Percentiles rank a stretch among this genome's conserved stretches.
phyloP scores from a whole-genome alignment of 1,140 invertebrate species.

The Apis florea region DNA sequence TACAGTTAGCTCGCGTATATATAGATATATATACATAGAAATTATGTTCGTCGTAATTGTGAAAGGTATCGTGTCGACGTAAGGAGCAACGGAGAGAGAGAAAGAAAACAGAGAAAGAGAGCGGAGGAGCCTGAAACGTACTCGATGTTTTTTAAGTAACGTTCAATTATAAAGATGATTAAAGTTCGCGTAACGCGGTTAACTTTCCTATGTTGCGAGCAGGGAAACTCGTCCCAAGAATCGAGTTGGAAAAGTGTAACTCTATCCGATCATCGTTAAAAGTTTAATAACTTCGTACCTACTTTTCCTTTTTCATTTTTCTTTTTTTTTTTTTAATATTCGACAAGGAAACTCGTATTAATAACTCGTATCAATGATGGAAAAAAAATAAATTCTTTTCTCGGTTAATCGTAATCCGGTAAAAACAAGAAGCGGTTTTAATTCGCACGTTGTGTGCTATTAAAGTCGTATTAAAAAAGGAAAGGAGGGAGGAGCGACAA shows the following conservation, averaged over 20 bases:
- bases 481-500: neutral
- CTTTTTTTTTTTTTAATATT: neutral
- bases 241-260: neutral
- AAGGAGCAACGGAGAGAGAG: no score
- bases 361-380: neutral
- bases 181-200: neutral
- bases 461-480: neutral
- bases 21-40: no score
- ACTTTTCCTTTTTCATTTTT: no score
- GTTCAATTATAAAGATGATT: slow-evolving; percentile 12
- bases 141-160: neutral
- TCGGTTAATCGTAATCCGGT: neutral
- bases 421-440: neutral
- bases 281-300: neutral
- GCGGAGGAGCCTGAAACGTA: neutral
- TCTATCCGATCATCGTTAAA: slow-evolving; percentile 7
- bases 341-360: neutral
- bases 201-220: neutral
- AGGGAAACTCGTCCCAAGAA: neutral
- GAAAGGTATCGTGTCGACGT: no score
- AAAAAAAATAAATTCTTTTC: neutral
- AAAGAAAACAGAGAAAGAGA: no score
- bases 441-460: neutral
- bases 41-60: no score
- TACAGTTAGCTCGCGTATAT: no score